A percentile compares a stretch with the other conserved stretches of the same genome.
Conservation (phyloP, 2,888 invertebrate genomes). For the Chymomyza amoena region DNA sequence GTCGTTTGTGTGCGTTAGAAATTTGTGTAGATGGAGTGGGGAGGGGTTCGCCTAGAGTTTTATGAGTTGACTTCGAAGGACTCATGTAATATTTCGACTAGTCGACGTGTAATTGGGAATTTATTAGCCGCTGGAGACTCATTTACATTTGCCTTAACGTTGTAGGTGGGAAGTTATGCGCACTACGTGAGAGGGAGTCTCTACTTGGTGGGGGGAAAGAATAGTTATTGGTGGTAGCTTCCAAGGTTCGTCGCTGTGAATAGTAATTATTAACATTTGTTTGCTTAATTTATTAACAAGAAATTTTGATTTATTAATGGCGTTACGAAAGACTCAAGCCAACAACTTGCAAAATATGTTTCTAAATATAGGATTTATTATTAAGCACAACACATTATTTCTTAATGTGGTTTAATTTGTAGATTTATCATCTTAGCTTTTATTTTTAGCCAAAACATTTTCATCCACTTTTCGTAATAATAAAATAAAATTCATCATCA, state of each 20-base stretch:
- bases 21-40: conserved; percentile 20
- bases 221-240: not conserved
- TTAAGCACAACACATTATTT: too few species aligned
- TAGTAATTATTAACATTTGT: conserved; percentile 66
- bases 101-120: conserved; percentile 67
- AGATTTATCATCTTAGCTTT: not conserved
- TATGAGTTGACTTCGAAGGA: conserved; percentile 36
- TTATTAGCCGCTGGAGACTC: conserved; percentile 76
- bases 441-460: not conserved
- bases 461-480: not conserved
- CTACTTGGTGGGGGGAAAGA: not conserved
- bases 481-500: not conserved
- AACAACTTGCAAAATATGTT: too few species aligned
- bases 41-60: conserved; percentile 32
- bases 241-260: not conserved
- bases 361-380: too few species aligned
- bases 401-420: not conserved
- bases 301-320: conserved; percentile 42
- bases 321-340: too few species aligned
- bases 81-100: not conserved
- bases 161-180: conserved; percentile 4
- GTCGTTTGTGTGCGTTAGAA: conserved; percentile 51
- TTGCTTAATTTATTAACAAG: conserved; percentile 56
- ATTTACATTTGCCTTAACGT: conserved; percentile 62
- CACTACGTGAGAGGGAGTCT: not conserved